Percentiles rank a stretch among this genome's conserved stretches.
Conservation (phyloP, 2,113 vertebrate genomes). For the Channa maculata region DNA sequence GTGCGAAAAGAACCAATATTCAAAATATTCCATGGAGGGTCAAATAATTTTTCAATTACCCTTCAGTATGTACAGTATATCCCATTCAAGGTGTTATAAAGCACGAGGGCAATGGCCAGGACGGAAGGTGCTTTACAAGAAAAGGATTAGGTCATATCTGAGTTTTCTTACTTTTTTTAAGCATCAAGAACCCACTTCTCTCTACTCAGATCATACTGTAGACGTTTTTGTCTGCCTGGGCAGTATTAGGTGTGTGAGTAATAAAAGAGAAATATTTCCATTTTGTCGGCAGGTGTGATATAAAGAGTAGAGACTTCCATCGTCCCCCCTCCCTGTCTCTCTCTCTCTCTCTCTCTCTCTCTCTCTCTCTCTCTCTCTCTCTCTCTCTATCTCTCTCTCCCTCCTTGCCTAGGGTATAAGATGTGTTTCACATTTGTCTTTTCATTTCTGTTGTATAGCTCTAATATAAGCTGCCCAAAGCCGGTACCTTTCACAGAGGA, state of each 20-base stretch:
- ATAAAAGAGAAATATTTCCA: conserved; percentile 50
- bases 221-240: conserved; percentile 42
- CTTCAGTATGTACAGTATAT: conserved; percentile 18
- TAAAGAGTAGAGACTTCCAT: conserved; percentile 32
- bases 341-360: background rate
- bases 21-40: conserved; percentile 2
- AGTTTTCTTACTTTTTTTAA: conserved; percentile 27
- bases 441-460: conserved; percentile 23
- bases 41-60: conserved; percentile 34
- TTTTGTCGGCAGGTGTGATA: conserved; percentile 44
- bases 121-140: conserved; percentile 31
- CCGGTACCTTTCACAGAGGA: conserved; percentile 6
- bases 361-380: background rate
- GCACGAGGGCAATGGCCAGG: conserved; percentile 17
- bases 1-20: background rate
- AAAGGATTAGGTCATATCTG: conserved; percentile 54
- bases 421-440: conserved; percentile 41
- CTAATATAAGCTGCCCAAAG: conserved; percentile 27
- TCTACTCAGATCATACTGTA: conserved; percentile 38
- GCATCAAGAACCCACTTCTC: conserved; percentile 26
- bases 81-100: conserved; percentile 31
- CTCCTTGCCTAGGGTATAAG: conserved; percentile 12
- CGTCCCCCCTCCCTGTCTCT: background rate
- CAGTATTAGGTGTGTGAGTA: conserved; percentile 24
- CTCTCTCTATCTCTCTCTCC: background rate